phyloP scores from a whole-genome alignment of 2,797 vertebrate species.

The Margarornis squamiger region DNA sequence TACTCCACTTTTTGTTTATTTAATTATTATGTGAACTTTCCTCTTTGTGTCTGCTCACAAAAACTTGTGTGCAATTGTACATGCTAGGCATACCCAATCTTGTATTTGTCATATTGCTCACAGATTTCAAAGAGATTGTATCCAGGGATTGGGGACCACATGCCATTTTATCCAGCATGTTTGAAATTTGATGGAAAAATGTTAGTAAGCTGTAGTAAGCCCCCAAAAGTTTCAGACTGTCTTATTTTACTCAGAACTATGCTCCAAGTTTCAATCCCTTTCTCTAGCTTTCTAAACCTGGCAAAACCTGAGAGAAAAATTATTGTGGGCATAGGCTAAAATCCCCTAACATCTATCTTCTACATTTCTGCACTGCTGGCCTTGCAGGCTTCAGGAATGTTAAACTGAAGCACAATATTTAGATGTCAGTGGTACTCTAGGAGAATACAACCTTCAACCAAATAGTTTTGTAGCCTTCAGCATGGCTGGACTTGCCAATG shows the following conservation, averaged over 20 bases:
- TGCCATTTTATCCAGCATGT: not conserved
- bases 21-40: constrained; percentile 38
- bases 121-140: not conserved
- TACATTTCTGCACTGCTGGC: not conserved
- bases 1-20: constrained; percentile 11
- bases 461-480: not conserved
- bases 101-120: not conserved
- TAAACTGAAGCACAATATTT: not conserved
- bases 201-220: not conserved
- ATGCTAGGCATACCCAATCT: not conserved
- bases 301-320: not conserved
- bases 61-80: not conserved
- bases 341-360: not conserved
- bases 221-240: not conserved
- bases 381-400: not conserved
- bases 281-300: not conserved
- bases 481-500: not conserved
- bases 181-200: not conserved
- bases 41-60: not conserved
- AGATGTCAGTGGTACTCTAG: not conserved
- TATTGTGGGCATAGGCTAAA: not conserved
- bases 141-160: accelerated
- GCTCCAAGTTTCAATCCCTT: not conserved
- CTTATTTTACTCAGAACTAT: not conserved
- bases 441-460: not conserved